Evolutionary conservation across 2,888 invertebrate species (phyloP), one percentile per base, ranked within the genome.

Genomic region (Eutolmus rufibarbis): DNA sequence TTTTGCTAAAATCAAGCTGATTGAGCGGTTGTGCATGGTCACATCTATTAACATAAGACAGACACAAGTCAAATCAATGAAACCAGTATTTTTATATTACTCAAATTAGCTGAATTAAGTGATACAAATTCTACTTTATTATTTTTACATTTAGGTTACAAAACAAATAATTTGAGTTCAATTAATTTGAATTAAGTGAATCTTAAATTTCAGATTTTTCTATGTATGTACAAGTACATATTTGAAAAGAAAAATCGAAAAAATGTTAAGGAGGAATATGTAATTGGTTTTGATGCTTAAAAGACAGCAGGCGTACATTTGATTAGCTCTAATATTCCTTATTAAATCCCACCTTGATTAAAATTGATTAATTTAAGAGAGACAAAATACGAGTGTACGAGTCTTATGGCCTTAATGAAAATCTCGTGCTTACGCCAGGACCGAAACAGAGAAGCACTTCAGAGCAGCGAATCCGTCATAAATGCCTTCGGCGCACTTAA

Each of bases 301-400:
- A 23, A 66, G 66, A 28, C 66, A 57, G 40, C 57, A 66, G 28
- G 19, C 19, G 66, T 23, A 66, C 28, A 66, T 66, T 66, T 66
- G 66, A 66, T 66, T 66, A 66, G 66, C 66, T 2, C 23, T 66
- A 66, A 66, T 66, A 66, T 66, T 66, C 34, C 34, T 81, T 81
- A 81, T 88, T 87, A 88, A 88, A 88, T 87, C 86, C 84, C 74
- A 79, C 84, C 85, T 76, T 79, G 76, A 88, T 88, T 87, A 87
- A 85, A 87, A 85, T 88, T 88, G 87, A 88, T 88, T 88, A 85
- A 88, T 88, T 86, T 87, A 86, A 77, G 84, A 56, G 81, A 46
- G 40, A n/a, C 51, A 8, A 37, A 34, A 56, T 28, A n/a, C 14
- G 28, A n/a, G 19, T 23, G 28, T 28, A 56, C n/a, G n/a, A n/a